Evolutionary conservation across 2,888 invertebrate species (phyloP), one percentile per base, ranked within the genome.

Genomic region (Torymus auratus): DNA sequence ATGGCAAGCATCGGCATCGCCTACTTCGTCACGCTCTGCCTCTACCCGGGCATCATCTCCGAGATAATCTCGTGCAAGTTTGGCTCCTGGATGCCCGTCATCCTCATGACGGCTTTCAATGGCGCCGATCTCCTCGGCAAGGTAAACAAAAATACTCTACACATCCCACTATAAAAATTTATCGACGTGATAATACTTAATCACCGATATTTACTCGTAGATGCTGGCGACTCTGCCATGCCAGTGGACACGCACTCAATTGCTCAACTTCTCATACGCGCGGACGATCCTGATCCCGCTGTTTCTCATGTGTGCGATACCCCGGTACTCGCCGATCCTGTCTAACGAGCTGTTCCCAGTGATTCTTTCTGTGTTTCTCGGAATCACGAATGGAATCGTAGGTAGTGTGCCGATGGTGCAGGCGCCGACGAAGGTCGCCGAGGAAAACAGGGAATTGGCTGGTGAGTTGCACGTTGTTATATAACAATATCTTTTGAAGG

Each of bases 391-490:
- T 87, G 98, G 98, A 0, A 92, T 97, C 64, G 94, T 98, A 76
- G 98, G 98, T 4, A 97, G 97, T 81, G 94, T 98, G 52, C 98
- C 98, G 2, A 98, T 98, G 96, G 97, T 98, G 87, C 93, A 96
- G 87, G 98, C 97, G 0, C 96, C 98, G 0, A 94, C 95, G 65
- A 95, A 96, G 88, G 97, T 98, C 5, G 94, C 96, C 14, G 95
- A 96, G 80, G 95, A 96, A 73, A 94, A 96, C 85, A 93, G 96
- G 61, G 98, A 98, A 92, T 94, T 98, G 10, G 96, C 97, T 81
- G 97, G 97, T 94, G 91, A 88, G 84, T 83, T n/a, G 53, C 72
- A 1, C 20, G 28, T 5, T 5, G 28, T 28, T 28, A 5, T 28
- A 5, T 28, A 28, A 5, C 20, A 20, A 20, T 20, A 20, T 20